Evolutionary conservation across 2,888 invertebrate genomes (phyloP).

Genomic region (Alitta virens): DNA sequence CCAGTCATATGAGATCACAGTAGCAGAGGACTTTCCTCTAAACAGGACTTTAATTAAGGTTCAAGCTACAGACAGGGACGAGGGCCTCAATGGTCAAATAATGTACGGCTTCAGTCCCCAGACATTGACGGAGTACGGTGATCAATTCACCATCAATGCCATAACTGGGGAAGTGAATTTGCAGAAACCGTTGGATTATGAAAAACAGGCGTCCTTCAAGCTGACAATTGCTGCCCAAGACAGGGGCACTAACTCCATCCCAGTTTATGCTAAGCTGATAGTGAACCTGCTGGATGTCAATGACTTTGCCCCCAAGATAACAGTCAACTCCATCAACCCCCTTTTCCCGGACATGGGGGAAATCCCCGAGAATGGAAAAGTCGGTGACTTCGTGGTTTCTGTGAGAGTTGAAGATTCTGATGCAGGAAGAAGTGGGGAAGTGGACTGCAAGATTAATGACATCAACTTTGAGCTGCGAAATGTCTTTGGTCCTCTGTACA

Average conservation of each 20-base stretch:
- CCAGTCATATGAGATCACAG: slow-evolving; percentile 14
- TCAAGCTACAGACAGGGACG: slow-evolving; percentile 22
- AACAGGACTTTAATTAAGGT: slow-evolving; percentile 21
- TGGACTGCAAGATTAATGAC: slow-evolving; percentile 45
- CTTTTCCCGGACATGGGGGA: slow-evolving; percentile 13
- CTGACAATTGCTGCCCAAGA: slow-evolving; percentile 25
- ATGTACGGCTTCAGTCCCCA: slow-evolving; percentile 22
- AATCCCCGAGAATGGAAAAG: slow-evolving; percentile 41
- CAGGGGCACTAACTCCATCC: slow-evolving; percentile 14
- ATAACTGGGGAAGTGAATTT: slow-evolving; percentile 24
- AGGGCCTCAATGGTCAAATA: slow-evolving; percentile 19
- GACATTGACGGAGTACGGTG: slow-evolving; percentile 15
- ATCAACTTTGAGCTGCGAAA: slow-evolving; percentile 19
- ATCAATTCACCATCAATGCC: slow-evolving; percentile 18
- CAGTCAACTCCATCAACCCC: slow-evolving; percentile 22
- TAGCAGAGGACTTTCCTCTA: slow-evolving; percentile 16
- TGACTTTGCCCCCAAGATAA: slow-evolving; percentile 27
- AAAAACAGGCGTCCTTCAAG: slow-evolving; percentile 15
- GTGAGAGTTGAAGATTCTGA: slow-evolving; percentile 48
- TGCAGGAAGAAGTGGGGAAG: slow-evolving; percentile 43
- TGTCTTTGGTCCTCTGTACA: slow-evolving; percentile 20
- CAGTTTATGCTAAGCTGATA: slow-evolving; percentile 22
- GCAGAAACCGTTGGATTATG: slow-evolving; percentile 21
- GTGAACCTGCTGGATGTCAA: slow-evolving; percentile 27
- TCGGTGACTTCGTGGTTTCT: slow-evolving; percentile 46